A percentile compares a stretch with the other conserved stretches of the same genome.
Evolutionary conservation across 1,140 invertebrate species (phyloP).

Genomic region (Hyles vespertilio): DNA sequence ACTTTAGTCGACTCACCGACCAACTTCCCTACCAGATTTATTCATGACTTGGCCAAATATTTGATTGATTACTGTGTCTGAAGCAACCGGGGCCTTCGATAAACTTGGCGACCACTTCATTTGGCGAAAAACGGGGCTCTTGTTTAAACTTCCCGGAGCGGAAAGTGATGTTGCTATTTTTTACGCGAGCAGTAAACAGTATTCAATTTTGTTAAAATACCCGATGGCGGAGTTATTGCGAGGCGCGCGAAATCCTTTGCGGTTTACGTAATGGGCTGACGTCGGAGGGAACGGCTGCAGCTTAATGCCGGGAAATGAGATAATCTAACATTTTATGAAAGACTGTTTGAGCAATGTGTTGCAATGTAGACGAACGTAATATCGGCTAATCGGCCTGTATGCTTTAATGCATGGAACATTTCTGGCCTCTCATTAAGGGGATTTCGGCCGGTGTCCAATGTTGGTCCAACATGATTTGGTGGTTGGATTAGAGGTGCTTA

Average conservation of each 20-base stretch:
- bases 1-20: slow-evolving; percentile 22
- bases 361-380: too few relatives aligned
- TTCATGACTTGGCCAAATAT: slow-evolving; percentile 62
- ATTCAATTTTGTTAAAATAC: slow-evolving; percentile 38
- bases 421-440: too few relatives aligned
- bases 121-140: slow-evolving; percentile 41
- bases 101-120: slow-evolving; percentile 59
- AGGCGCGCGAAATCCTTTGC: slow-evolving; percentile 19
- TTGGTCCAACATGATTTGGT: too few relatives aligned
- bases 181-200: slow-evolving; percentile 18
- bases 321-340: too few relatives aligned
- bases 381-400: too few relatives aligned
- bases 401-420: too few relatives aligned
- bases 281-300: too few relatives aligned
- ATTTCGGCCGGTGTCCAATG: too few relatives aligned
- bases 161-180: slow-evolving; percentile 45
- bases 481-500: too few relatives aligned
- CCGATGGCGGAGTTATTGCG: slow-evolving; percentile 26
- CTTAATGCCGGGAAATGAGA: too few relatives aligned
- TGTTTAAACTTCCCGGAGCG: slow-evolving; percentile 44
- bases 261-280: too few relatives aligned
- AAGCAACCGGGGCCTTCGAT: slow-evolving; percentile 47
- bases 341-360: too few relatives aligned
- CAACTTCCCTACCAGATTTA: slow-evolving; percentile 43
- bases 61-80: slow-evolving; percentile 62